phyloP scores from a whole-genome alignment of 2,113 vertebrate genomes.

The Pongo abelii region DNA sequence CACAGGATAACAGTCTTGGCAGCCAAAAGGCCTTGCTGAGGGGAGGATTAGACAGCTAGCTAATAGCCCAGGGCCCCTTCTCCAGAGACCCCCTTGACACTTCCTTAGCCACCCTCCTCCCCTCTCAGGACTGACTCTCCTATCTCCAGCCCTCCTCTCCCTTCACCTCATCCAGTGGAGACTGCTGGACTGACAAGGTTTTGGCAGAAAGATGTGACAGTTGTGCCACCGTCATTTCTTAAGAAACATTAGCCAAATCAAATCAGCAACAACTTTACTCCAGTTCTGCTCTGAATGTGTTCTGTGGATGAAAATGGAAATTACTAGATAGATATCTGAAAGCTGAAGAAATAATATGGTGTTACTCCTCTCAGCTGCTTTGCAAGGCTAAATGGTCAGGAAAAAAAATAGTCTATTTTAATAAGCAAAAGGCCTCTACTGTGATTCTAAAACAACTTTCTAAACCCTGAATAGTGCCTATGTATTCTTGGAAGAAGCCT shows the following conservation, averaged over 20 bases:
- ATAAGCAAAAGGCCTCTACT: background rate
- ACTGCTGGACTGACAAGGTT: background rate
- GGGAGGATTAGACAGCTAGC: background rate
- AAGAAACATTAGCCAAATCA: background rate
- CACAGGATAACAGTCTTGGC: conserved; percentile 17
- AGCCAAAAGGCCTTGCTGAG: background rate
- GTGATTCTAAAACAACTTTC: background rate
- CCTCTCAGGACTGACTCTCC: background rate
- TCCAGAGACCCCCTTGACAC: background rate
- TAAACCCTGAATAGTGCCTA: background rate
- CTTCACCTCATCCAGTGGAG: rapidly evolving
- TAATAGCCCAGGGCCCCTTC: conserved; percentile 10
- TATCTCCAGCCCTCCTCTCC: background rate
- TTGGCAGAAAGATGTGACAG: rapidly evolving
- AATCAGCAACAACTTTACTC: background rate
- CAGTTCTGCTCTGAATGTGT: background rate
- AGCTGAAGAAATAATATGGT: conserved; percentile 1
- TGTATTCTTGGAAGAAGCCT: background rate
- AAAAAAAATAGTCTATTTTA: conserved; percentile 30
- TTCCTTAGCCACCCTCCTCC: background rate
- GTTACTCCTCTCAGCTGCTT: conserved; percentile 5
- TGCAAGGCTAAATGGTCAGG: background rate
- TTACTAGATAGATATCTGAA: background rate
- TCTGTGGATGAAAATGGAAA: background rate
- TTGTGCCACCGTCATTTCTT: background rate